Evolutionary conservation across 1,140 invertebrate genomes (phyloP).

Genomic region (Diplogasteroides magnus): DNA sequence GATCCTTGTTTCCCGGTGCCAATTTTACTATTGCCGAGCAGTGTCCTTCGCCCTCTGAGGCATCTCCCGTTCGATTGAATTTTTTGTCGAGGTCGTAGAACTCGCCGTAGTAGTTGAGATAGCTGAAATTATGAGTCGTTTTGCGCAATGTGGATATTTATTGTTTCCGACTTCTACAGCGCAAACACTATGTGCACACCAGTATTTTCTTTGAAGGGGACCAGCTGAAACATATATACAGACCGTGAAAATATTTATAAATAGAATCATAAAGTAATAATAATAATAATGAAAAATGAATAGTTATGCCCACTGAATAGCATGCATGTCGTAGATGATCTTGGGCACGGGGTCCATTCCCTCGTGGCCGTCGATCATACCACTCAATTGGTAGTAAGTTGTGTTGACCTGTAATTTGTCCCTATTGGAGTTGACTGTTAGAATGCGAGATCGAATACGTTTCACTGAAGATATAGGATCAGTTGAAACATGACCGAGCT

Average conservation of each 20-base stretch:
- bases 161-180: no score
- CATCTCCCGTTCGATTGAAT: conserved; percentile 48
- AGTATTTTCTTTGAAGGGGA: no score
- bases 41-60: conserved; percentile 56
- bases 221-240: no score
- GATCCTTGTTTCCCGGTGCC: conserved; percentile 57
- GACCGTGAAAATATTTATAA: no score
- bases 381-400: conserved; percentile 59
- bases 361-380: conserved; percentile 60
- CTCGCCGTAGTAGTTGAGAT: conserved; percentile 67
- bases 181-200: no score
- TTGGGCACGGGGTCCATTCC: conserved; percentile 31
- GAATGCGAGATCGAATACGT: no score
- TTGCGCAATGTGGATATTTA: no score
- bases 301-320: conserved; percentile 62
- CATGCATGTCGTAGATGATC: conserved; percentile 33
- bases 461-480: no score
- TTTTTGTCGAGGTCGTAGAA: conserved; percentile 68
- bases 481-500: no score
- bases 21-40: conserved; percentile 67
- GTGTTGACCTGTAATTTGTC: conserved; percentile 58
- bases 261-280: no score
- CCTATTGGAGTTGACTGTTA: no score
- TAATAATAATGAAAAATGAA: no score
- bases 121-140: background rate